These are phyloP conservation scores for Panthera tigris DNA, from an alignment of 2,113 vertebrate genomes.

Conservation along the genomic window DNA sequence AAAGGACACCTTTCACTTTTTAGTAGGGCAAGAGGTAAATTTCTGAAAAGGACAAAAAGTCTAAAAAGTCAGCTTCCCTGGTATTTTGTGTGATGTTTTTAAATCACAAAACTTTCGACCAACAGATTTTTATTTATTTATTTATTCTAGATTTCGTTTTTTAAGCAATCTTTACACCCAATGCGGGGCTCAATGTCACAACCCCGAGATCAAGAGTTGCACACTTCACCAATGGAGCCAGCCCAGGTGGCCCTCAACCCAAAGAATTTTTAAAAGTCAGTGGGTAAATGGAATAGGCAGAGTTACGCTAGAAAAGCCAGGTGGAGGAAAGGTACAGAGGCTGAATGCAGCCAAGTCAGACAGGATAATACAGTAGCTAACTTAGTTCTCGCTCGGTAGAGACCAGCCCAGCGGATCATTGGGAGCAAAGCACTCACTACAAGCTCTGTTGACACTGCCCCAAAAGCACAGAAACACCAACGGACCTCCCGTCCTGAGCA, in stretches of 20 bases:
- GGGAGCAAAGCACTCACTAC: neutral
- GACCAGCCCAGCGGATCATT: too few species aligned
- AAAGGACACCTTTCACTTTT: neutral
- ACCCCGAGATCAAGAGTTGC: neutral
- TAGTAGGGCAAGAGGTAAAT: constrained; percentile 8
- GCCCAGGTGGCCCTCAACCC: neutral
- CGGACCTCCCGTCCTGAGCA: neutral
- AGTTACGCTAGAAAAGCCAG: neutral
- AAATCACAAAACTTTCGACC: neutral
- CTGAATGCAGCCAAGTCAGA: neutral
- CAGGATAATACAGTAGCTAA: neutral
- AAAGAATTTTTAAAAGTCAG: neutral
- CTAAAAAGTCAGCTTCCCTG: neutral
- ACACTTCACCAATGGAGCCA: neutral
- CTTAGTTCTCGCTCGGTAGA: neutral
- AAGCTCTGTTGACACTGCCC: neutral
- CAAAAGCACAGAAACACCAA: neutral
- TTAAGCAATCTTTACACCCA: neutral
- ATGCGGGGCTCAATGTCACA: neutral
- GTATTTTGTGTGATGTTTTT: neutral
- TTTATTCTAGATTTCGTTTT: neutral
- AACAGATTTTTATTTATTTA: neutral
- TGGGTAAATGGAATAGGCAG: neutral
- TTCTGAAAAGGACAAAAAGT: neutral
- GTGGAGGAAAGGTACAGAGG: neutral